Percentiles rank a stretch among this genome's conserved stretches.
phyloP scores from a whole-genome alignment of 2,888 invertebrate genomes.

The Dryobotodes eremita region DNA sequence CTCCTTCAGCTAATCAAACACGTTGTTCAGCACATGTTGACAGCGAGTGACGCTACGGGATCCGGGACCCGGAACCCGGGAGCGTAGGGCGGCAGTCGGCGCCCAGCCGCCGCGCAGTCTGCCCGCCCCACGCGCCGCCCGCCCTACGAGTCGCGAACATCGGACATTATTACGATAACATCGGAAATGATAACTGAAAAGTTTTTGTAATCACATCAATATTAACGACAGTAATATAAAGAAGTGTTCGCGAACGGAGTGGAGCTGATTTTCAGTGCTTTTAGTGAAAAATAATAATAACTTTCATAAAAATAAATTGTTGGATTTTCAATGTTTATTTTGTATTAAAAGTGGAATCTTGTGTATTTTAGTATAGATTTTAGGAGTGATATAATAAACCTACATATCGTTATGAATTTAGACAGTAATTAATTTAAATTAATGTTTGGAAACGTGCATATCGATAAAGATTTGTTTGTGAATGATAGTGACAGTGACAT shows the following conservation, averaged over 20 bases:
- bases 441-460: not conserved
- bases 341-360: not conserved
- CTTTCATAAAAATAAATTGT: not conserved
- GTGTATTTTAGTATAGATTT: not conserved
- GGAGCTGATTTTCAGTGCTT: not conserved
- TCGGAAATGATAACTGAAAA: conserved; percentile 25
- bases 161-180: conserved; percentile 45
- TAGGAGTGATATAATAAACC: not conserved
- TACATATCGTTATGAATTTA: conserved; percentile 9
- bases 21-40: conserved; percentile 22
- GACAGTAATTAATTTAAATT: not conserved
- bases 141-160: conserved; percentile 43
- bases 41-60: not conserved
- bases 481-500: conserved; percentile 22
- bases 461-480: not conserved
- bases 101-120: conserved; percentile 69
- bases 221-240: not conserved
- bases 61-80: not conserved
- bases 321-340: not conserved
- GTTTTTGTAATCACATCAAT: conserved; percentile 1
- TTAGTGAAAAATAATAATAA: not conserved
- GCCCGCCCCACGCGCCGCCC: conserved; percentile 68
- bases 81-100: conserved; percentile 71
- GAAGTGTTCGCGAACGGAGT: not conserved
- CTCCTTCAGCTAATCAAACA: conserved; percentile 34